Evolutionary conservation across 1,140 invertebrate genomes (phyloP).

Genomic region (Procambarus clarkii): DNA sequence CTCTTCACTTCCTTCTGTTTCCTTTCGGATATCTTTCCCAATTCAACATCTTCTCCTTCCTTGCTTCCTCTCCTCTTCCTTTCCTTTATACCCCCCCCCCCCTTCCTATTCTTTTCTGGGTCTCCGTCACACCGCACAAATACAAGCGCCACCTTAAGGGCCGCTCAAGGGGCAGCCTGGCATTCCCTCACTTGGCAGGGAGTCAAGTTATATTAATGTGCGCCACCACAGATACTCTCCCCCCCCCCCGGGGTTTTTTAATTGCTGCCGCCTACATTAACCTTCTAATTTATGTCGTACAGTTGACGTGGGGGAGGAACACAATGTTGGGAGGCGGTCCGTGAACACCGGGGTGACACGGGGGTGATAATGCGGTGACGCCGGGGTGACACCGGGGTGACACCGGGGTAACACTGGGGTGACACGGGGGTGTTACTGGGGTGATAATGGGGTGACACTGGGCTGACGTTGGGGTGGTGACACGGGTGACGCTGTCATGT

Average conservation of each 20-base stretch:
- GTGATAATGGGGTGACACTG: no score
- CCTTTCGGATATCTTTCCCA: no score
- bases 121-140: not conserved
- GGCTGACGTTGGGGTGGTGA: no score
- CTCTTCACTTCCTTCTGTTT: no score
- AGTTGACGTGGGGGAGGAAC: constrained; percentile 58
- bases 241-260: constrained; percentile 31
- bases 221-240: constrained; percentile 47
- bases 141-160: constrained; percentile 22
- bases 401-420: no score
- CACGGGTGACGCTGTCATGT: no score
- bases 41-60: not conserved
- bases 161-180: constrained; percentile 38
- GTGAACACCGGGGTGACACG: constrained; percentile 19
- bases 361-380: not conserved
- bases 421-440: no score
- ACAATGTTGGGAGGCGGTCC: constrained; percentile 44
- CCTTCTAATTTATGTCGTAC: constrained; percentile 62
- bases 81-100: not conserved
- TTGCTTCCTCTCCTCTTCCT: not conserved
- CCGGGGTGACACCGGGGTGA: no score
- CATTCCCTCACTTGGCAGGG: constrained; percentile 45
- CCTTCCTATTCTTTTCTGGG: not conserved
- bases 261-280: constrained; percentile 66
- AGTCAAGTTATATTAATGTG: constrained; percentile 68